phyloP scores from a whole-genome alignment of 2,113 vertebrate species.

The Oreochromis niloticus region DNA sequence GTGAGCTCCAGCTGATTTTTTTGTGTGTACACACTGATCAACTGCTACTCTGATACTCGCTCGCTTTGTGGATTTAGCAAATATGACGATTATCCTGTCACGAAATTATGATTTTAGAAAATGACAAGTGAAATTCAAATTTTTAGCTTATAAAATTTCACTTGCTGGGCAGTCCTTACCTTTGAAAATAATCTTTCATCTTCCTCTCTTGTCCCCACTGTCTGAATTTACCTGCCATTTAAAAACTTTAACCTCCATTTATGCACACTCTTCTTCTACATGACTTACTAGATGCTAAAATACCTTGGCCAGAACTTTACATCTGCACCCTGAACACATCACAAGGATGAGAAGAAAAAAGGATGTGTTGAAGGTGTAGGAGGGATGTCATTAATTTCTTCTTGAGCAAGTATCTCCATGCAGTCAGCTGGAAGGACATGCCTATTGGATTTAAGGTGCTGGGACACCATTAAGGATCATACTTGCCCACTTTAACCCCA shows the following conservation, averaged over 20 bases:
- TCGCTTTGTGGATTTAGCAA: not conserved
- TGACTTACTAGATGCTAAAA: not conserved
- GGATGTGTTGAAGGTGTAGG: not conserved
- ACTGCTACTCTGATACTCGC: not conserved
- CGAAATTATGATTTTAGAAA: not conserved
- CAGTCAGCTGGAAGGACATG: not conserved
- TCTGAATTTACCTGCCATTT: no score
- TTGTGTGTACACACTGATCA: not conserved
- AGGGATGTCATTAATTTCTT: not conserved
- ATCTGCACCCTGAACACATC: not conserved
- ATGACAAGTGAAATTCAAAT: not conserved
- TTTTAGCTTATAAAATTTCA: not conserved
- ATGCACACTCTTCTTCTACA: not conserved
- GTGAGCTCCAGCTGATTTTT: not conserved
- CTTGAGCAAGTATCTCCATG: not conserved
- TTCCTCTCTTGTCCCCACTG: not conserved
- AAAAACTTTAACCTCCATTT: not conserved
- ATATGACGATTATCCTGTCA: not conserved
- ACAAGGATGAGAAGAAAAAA: not conserved
- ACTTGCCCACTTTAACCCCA: not conserved
- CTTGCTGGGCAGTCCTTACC: not conserved
- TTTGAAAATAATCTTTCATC: not conserved
- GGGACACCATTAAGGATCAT: not conserved
- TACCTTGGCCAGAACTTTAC: not conserved
- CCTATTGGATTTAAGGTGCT: not conserved